A percentile compares a stretch with the other conserved stretches of the same genome.
Evolutionary conservation across 2,113 vertebrate genomes (phyloP).

Genomic region (Chlorodrepanis virens): DNA sequence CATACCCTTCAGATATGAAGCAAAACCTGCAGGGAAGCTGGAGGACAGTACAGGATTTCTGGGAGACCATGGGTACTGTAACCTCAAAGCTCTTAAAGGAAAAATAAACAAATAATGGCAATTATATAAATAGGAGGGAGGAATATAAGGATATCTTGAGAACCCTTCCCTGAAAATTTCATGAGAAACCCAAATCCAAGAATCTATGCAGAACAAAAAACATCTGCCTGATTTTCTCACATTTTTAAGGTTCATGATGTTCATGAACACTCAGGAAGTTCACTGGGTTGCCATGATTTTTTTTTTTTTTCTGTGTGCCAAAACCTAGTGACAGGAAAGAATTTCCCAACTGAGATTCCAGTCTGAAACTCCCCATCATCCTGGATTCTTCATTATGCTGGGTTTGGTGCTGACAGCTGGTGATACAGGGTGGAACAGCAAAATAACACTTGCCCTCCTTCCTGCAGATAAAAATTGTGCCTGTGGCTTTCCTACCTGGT

Average conservation of each 20-base stretch:
- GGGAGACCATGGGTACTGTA: neutral
- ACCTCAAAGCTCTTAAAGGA: neutral
- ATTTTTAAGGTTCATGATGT: neutral
- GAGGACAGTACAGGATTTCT: neutral
- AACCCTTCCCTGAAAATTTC: neutral
- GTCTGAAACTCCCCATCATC: neutral
- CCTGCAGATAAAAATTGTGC: neutral
- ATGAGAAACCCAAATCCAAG: neutral
- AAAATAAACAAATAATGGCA: neutral
- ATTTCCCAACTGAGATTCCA: neutral
- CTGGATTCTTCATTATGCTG: neutral
- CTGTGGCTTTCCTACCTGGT: neutral
- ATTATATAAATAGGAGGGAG: neutral
- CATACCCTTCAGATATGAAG: neutral
- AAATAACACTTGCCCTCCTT: neutral
- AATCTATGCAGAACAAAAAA: neutral
- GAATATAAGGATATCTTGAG: neutral
- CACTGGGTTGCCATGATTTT: neutral
- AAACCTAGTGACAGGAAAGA: neutral
- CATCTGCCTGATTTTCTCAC: neutral
- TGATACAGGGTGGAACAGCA: neutral
- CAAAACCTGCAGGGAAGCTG: neutral
- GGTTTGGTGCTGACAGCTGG: neutral
- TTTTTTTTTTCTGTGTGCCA: neutral
- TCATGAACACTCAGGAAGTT: neutral